Evolutionary conservation across 2,797 vertebrate genomes (phyloP).

Genomic region (Bryconaethiops microstoma): DNA sequence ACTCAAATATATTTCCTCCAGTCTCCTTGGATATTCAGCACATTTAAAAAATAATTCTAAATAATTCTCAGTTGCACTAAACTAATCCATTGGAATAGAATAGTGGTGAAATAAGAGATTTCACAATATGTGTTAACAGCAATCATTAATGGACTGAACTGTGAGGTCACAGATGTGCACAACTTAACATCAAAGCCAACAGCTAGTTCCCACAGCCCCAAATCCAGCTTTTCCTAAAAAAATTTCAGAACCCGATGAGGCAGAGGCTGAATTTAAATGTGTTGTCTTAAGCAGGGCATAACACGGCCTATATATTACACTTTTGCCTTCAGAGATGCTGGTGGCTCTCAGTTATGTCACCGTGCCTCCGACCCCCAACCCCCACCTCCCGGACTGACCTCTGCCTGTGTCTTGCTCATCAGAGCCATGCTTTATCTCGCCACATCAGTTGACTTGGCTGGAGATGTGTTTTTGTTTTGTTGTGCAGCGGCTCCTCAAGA

Average conservation of each 20-base stretch:
- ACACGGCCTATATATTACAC: conserved; percentile 8
- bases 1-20: neutral
- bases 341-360: conserved; percentile 20
- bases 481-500: conserved; percentile 35
- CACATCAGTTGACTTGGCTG: conserved; percentile 30
- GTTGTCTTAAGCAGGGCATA: neutral
- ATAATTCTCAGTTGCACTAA: too few relatives aligned
- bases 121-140: too few relatives aligned
- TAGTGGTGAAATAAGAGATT: too few relatives aligned
- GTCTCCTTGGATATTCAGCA: neutral
- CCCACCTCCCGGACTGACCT: neutral
- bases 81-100: too few relatives aligned
- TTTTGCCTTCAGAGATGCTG: conserved; percentile 11
- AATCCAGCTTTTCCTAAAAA: neutral
- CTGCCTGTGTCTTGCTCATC: conserved; percentile 25
- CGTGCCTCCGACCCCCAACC: neutral
- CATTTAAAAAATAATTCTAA: too few relatives aligned
- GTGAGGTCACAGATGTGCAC: too few relatives aligned
- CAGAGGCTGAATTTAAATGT: neutral
- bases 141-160: neutral
- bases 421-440: conserved; percentile 25
- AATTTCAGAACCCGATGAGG: neutral
- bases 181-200: neutral
- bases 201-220: neutral
- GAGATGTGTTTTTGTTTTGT: conserved; percentile 44